Base-by-base conservation (phyloP, 2,113 vertebrate genomes). In the Malurus elegans region DNA sequence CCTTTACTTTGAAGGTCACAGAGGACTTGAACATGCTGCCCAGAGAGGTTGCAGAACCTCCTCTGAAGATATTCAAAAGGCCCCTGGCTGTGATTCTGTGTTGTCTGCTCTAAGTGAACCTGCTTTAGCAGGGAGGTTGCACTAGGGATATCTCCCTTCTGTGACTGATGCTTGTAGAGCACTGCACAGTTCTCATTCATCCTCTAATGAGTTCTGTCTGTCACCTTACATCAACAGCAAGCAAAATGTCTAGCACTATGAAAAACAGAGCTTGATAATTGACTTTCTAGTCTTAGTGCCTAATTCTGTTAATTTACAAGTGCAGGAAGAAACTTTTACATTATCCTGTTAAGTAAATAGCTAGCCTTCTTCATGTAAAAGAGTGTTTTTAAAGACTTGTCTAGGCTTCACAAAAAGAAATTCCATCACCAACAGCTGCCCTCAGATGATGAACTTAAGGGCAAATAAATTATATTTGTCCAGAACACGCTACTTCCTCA, bases 401-500 rank as follows among this genome's bases (percentile, higher is more conserved):
- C 34, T 31, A 57, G 20, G 11, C 62, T 72, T 85, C 5, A 1
- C 3, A 26, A 17, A 47, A 36, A 81, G 14, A 23, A 28, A 6
- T 65, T 70, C 48, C 36, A 57, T 18, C 14, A 50, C 26, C 32
- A 71, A 32, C 20, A 60, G 11, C 65, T 25, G 3, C 11, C 11
- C 42, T 18, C 23, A 40, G 23, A 69, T 34, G 4, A 73, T 6
- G 25, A 31, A n/a, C 56, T 47, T 40, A 51, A 85, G 66, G 24
- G 24, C 34, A 78, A 78, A 38, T 29, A 47, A 76, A 28, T 21
- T 14, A 8, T 5, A 15, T 48, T 47, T 61, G 23, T 28, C 38
- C 12, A n/a, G 69, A 12, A 16, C 4, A 53, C 0, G 0, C 13
- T n/a, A 53, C 23, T 72, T 69, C 60, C 42, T 31, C 82, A 57